phyloP scores from a whole-genome alignment of 2,113 vertebrate species.

The Cynocephalus volans region DNA sequence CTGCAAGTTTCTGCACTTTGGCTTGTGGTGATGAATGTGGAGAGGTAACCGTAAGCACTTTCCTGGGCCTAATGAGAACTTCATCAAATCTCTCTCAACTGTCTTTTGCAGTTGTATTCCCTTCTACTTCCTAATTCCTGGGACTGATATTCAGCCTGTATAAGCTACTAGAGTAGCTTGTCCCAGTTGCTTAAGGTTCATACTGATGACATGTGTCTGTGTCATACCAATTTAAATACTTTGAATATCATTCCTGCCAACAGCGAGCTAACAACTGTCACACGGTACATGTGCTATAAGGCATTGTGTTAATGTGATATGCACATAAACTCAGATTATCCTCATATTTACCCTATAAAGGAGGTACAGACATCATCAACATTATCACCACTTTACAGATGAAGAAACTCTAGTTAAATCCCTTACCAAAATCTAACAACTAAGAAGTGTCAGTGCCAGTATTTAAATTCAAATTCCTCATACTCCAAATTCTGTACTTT shows the following conservation, averaged over 20 bases:
- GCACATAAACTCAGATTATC: background rate
- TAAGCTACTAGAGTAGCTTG: background rate
- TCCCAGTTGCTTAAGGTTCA: background rate
- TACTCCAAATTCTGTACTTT: background rate
- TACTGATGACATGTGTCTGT: background rate
- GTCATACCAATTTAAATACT: background rate
- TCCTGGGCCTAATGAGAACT: background rate
- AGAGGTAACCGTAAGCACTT: background rate
- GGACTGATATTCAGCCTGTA: background rate
- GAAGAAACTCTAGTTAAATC: background rate
- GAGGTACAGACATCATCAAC: background rate
- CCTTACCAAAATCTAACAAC: background rate
- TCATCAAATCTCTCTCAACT: background rate
- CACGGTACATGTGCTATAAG: background rate
- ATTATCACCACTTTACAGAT: background rate
- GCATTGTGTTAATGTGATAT: background rate
- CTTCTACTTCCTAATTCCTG: background rate
- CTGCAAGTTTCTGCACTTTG: background rate
- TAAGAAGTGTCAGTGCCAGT: background rate
- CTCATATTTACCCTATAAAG: background rate
- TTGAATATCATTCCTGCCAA: background rate
- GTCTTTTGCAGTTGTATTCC: background rate
- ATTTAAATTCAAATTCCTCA: conserved; percentile 12
- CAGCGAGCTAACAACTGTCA: background rate
- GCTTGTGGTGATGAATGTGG: background rate